phyloP scores from a whole-genome alignment of 2,113 vertebrate genomes.

The Oxyruncus cristatus region DNA sequence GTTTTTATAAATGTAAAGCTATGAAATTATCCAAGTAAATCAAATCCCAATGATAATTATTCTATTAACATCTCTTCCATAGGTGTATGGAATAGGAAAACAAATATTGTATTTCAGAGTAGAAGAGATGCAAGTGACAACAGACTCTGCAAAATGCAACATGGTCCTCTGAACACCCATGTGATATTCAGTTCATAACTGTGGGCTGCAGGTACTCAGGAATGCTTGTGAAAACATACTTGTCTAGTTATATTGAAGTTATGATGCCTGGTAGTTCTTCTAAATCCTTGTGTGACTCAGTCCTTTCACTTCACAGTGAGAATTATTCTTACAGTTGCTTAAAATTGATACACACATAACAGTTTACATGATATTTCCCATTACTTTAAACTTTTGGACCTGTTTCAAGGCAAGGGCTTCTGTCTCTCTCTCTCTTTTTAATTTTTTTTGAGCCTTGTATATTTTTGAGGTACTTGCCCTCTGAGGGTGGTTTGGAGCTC shows the following conservation, averaged over 20 bases:
- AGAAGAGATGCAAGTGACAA: neutral
- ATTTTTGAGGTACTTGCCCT: neutral
- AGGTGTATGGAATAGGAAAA: neutral
- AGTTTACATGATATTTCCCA: neutral
- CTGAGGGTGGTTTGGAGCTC: neutral
- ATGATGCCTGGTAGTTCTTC: neutral
- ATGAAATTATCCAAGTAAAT: neutral
- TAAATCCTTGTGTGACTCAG: neutral
- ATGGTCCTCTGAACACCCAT: neutral
- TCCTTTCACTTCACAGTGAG: neutral
- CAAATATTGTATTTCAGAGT: neutral
- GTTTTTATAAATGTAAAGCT: neutral
- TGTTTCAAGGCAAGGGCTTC: neutral
- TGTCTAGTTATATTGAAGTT: neutral
- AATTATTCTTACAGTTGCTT: neutral
- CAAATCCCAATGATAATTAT: neutral
- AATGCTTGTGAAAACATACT: neutral
- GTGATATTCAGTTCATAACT: neutral
- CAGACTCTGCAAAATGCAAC: neutral
- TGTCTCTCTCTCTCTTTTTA: neutral
- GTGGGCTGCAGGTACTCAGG: neutral
- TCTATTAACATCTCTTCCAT: neutral
- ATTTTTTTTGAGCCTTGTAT: neutral
- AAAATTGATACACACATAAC: neutral
- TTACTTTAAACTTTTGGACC: neutral